These are phyloP conservation scores for Diogma glabrata DNA, from an alignment of 2,888 invertebrate species.

Conservation along the genomic window DNA sequence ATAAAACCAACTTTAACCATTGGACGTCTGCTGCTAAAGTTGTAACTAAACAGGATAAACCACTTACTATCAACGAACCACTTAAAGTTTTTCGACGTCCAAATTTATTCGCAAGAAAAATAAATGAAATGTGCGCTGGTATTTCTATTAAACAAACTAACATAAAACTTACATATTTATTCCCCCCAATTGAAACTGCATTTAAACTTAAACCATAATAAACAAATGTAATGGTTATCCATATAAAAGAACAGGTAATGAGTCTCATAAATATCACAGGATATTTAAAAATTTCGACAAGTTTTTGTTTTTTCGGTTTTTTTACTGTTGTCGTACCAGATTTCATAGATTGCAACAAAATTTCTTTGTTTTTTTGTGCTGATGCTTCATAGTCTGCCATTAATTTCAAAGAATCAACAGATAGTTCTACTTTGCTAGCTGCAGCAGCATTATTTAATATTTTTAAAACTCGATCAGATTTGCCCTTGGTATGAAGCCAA, in stretches of 20 bases:
- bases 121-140: constrained; percentile 55
- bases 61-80: constrained; percentile 45
- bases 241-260: constrained; percentile 60
- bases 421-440: constrained; percentile 39
- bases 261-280: constrained; percentile 29
- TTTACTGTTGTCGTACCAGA: background rate
- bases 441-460: constrained; percentile 46
- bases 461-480: constrained; percentile 41
- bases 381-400: too few species aligned
- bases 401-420: too few species aligned
- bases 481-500: constrained; percentile 50
- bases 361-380: too few species aligned
- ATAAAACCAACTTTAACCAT: constrained; percentile 27
- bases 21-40: constrained; percentile 25
- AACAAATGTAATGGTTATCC: constrained; percentile 67
- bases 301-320: constrained; percentile 10
- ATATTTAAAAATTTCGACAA: constrained; percentile 14
- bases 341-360: too few species aligned
- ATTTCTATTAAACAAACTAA: constrained; percentile 46
- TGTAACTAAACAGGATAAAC: constrained; percentile 27
- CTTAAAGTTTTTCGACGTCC: constrained; percentile 50
- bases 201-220: constrained; percentile 72
- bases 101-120: constrained; percentile 48
- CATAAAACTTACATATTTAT: constrained; percentile 66
- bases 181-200: constrained; percentile 58